A percentile compares a stretch with the other conserved stretches of the same genome.
These are phyloP conservation scores for Hephaestus fuliginosus DNA, from an alignment of 2,797 vertebrate genomes.

Conservation along the genomic window DNA sequence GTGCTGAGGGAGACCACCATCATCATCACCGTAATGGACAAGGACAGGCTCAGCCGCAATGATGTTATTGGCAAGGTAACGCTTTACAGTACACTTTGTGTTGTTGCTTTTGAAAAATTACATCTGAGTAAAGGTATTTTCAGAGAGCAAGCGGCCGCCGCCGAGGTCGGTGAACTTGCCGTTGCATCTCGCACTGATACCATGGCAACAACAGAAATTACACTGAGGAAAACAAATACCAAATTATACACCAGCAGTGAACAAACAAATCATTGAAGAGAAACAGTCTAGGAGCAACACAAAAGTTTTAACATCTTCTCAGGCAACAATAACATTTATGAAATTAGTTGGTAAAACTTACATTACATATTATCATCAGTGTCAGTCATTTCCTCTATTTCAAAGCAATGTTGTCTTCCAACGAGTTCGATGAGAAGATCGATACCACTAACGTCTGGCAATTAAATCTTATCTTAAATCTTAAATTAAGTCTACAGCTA, in stretches of 20 bases:
- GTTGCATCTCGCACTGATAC: neutral
- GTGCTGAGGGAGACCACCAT: conserved; percentile 98
- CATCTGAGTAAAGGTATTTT: neutral
- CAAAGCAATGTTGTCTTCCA: neutral
- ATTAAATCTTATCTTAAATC: neutral
- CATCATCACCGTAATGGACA: conserved; percentile 99
- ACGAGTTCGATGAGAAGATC: neutral
- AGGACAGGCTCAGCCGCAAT: conserved; percentile 97
- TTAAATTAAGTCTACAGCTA: neutral
- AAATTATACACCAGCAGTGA: conserved; percentile 4
- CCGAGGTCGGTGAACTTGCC: neutral
- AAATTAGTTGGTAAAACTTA: neutral
- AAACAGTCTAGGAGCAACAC: conserved; percentile 10
- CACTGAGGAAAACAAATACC: neutral
- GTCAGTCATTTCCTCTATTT: too few relatives aligned
- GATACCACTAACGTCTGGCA: neutral
- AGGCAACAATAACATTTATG: neutral
- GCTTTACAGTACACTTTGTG: neutral
- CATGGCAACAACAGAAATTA: conserved; percentile 3
- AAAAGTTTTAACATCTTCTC: neutral
- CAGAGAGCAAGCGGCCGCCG: neutral
- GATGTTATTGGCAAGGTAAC: conserved; percentile 98
- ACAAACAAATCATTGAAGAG: conserved; percentile 16
- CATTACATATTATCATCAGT: too few relatives aligned
- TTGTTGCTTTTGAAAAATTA: neutral